phyloP scores from a whole-genome alignment of 2,113 vertebrate species.

The Melanerpes aurifrons region DNA sequence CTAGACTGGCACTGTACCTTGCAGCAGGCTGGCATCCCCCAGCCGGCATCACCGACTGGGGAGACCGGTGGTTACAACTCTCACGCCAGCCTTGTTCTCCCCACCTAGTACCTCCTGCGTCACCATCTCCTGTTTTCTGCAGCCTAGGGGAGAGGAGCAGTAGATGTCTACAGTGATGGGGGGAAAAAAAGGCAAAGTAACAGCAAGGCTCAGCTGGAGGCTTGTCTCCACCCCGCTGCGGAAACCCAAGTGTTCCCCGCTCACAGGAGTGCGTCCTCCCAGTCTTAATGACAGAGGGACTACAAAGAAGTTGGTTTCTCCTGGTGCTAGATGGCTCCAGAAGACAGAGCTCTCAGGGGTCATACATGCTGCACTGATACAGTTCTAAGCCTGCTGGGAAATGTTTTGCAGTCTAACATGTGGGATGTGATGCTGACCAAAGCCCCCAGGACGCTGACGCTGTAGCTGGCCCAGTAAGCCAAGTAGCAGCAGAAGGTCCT shows the following conservation, averaged over 20 bases:
- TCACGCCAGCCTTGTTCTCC: not conserved
- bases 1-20: constrained; percentile 26
- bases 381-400: not conserved
- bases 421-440: not conserved
- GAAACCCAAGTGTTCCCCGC: not conserved
- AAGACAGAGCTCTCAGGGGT: not conserved
- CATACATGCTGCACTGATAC: not conserved
- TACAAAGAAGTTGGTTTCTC: not conserved
- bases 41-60: not conserved
- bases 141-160: not conserved
- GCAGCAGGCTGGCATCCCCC: constrained; percentile 19
- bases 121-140: not conserved
- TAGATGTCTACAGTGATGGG: not conserved
- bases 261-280: not conserved
- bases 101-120: not conserved
- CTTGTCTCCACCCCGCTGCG: not conserved
- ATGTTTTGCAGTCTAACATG: not conserved
- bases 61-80: not conserved
- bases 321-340: not conserved
- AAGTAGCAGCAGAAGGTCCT: not conserved
- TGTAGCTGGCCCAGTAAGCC: not conserved
- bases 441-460: not conserved
- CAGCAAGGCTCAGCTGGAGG: not conserved
- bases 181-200: not conserved
- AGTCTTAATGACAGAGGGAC: not conserved